Conservation (phyloP, 2,888 invertebrate genomes). For the Tetanocera ferruginea region DNA sequence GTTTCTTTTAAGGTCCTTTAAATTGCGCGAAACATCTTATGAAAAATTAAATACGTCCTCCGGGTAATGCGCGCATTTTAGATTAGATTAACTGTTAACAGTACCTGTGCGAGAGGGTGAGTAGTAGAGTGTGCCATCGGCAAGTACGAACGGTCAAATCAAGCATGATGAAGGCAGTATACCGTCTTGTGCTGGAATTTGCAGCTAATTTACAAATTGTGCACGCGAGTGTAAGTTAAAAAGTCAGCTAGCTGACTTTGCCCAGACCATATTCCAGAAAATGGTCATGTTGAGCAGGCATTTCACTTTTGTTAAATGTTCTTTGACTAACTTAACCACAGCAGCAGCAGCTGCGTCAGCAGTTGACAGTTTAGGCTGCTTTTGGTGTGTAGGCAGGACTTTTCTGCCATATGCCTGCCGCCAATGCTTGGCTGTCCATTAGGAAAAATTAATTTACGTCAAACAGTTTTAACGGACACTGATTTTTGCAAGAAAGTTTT, state of each 20-base stretch:
- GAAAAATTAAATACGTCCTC: slow-evolving; percentile 69
- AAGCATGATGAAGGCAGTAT: slow-evolving; percentile 24
- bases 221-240: slow-evolving; percentile 15
- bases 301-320: not conserved
- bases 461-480: slow-evolving; percentile 60
- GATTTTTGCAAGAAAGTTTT: slow-evolving; percentile 49
- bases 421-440: slow-evolving; percentile 27
- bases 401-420: not conserved
- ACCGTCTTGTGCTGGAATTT: slow-evolving; percentile 17
- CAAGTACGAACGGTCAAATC: slow-evolving; percentile 11
- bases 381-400: slow-evolving; percentile 1
- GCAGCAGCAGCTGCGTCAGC: not conserved
- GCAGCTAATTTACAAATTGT: slow-evolving; percentile 37
- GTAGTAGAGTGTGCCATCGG: not conserved
- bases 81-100: slow-evolving; percentile 22
- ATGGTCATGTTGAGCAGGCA: not conserved
- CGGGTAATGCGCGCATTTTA: slow-evolving; percentile 55
- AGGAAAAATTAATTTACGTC: slow-evolving; percentile 58
- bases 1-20: not conserved
- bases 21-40: slow-evolving; percentile 55
- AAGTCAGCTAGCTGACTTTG: not conserved
- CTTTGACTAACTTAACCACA: not conserved
- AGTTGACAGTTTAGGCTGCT: slow-evolving; percentile 23
- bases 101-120: not conserved
- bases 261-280: not conserved